Evolutionary conservation across 2,113 vertebrate genomes (phyloP), one percentile per base, ranked within the genome.

Genomic region (Brevimyrus niger): DNA sequence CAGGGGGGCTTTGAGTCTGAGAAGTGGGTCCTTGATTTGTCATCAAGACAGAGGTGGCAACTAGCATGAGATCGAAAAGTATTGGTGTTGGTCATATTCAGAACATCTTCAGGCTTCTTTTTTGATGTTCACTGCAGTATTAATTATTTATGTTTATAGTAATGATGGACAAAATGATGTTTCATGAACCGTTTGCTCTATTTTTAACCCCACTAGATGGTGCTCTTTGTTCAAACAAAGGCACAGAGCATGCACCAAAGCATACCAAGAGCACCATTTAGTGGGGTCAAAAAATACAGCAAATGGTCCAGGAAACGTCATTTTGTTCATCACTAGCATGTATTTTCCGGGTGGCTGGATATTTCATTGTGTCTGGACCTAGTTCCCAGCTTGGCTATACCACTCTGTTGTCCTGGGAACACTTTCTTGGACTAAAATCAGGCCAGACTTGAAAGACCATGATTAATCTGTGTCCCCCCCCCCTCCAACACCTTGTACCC

Each of bases 1-100:
- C 98, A 99, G 94, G 94, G 94, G n/a, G 97, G 97, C 88, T 97
- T 95, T 87, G 98, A 99, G 91, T 98, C 97, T 58, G 98, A 99
- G 89, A 98, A 97, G 98, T 99, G 93, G 92, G 92, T 83, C 19
- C n/a, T 38, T 19, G 35, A 21, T 6, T 55, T 31, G 17, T 53
- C 11, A 38, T 38, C 6, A 5, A 53, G 4, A 51, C 11, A 87
- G 48, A 0, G 31, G 85, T 27, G 85, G 21, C 44, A 13, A 1
- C n/a, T 85, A 9, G 4, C 44, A 42, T 46, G 11, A 84, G 73
- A 85, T 42, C 73, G 7, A 80, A 42, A 35, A 1, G 0, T 19
- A 76, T 13, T 42, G 6, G 13, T 38, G 31, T 42, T 15, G 42
- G 17, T 42, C 31, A 76, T 19, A 38, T 76, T 76, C 35, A 17